Conservation (phyloP, 2,113 vertebrate species). For the Mustela lutreola region DNA sequence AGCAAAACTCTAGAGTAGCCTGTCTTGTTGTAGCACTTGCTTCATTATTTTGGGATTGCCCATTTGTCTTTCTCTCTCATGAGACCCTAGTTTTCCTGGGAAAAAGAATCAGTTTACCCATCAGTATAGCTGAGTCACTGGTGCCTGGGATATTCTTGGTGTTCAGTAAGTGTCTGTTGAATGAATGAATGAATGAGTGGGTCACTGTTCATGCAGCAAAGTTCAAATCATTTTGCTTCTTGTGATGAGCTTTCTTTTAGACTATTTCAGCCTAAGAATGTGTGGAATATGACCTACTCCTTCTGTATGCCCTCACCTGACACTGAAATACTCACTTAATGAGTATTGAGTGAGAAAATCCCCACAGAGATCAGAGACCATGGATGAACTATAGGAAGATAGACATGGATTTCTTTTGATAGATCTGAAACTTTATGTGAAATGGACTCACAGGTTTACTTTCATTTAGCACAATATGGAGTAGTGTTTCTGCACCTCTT, state of each 20-base stretch:
- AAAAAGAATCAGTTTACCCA: neutral
- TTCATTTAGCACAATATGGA: neutral
- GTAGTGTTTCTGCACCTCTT: neutral
- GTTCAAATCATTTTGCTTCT: slow-evolving; percentile 47
- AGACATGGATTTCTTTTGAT: neutral
- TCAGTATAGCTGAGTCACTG: neutral
- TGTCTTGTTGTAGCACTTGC: neutral
- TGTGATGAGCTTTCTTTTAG: slow-evolving; percentile 1
- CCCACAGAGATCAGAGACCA: neutral
- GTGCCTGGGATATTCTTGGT: neutral
- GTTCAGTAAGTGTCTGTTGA: neutral
- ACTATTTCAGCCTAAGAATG: neutral
- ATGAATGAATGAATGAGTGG: neutral
- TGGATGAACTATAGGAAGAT: neutral
- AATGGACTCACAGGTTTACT: neutral
- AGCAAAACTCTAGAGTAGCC: neutral
- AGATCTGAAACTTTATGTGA: slow-evolving; percentile 13
- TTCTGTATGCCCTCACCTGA: neutral
- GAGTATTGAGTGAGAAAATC: neutral
- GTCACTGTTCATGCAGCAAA: slow-evolving; percentile 11
- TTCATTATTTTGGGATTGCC: neutral
- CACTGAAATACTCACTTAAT: slow-evolving; percentile 12
- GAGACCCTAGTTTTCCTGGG: neutral
- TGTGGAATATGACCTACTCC: neutral
- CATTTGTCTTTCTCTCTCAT: neutral